Evolutionary conservation across 2,797 vertebrate species (phyloP).

Genomic region (Syndactyla subalaris): DNA sequence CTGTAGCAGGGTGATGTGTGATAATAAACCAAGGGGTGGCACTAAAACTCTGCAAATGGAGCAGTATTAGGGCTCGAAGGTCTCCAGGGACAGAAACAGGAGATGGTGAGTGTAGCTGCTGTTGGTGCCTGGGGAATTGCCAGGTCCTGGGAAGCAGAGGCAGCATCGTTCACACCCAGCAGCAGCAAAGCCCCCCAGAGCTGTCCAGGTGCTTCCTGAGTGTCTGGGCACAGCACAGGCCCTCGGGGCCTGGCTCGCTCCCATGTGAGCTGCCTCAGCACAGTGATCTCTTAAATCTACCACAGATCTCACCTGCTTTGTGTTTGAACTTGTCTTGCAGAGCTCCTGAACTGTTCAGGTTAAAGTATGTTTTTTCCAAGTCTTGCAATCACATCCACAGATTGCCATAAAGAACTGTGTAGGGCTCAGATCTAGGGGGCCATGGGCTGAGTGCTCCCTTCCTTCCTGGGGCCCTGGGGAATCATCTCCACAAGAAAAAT

Average conservation of each 20-base stretch:
- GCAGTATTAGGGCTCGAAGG: not conserved
- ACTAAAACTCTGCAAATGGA: not conserved
- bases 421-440: not conserved
- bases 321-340: not conserved
- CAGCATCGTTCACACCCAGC: not conserved
- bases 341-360: not conserved
- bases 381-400: not conserved
- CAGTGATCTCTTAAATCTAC: not conserved
- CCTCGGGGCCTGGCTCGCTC: not conserved
- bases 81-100: not conserved
- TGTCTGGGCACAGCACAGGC: not conserved
- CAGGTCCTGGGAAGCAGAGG: not conserved
- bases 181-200: not conserved
- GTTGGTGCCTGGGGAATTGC: not conserved
- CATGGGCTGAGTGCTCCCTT: not conserved
- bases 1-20: not conserved
- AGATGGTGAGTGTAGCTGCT: rapidly evolving
- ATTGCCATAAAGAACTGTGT: not conserved
- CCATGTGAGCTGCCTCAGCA: not conserved
- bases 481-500: not conserved
- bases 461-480: not conserved
- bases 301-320: not conserved
- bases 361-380: not conserved
- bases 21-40: not conserved
- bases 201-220: not conserved